phyloP scores from a whole-genome alignment of 1,140 invertebrate species.

The Ips typographus region DNA sequence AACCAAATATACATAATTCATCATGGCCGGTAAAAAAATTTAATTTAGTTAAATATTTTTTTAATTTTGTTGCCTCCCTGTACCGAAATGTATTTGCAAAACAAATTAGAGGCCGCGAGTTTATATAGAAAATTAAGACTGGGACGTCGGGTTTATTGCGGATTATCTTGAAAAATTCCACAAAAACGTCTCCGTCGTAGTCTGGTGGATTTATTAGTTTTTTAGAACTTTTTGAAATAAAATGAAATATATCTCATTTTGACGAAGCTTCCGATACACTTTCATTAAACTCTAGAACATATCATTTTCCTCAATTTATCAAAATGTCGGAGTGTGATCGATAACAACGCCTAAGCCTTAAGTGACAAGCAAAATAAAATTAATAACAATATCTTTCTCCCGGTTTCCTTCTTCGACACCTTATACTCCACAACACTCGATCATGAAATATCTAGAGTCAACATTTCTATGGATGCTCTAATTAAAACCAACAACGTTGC shows the following conservation, averaged over 20 bases:
- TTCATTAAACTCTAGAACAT: conserved; percentile 21
- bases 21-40: conserved; percentile 16
- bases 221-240: too few relatives aligned
- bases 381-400: conserved; percentile 27
- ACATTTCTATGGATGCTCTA: too few relatives aligned
- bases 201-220: too few relatives aligned
- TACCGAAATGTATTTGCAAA: conserved; percentile 25
- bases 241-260: conserved; percentile 5
- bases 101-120: conserved; percentile 15
- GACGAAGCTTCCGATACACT: conserved; percentile 10
- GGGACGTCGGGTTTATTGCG: background rate
- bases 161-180: background rate
- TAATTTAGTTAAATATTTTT: conserved; percentile 31
- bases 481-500: too few relatives aligned
- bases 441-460: too few relatives aligned
- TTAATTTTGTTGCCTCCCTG: conserved; percentile 19
- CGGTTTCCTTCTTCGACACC: conserved; percentile 7
- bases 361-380: conserved; percentile 29
- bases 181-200: too few relatives aligned
- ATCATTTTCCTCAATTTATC: conserved; percentile 25
- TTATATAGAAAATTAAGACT: background rate
- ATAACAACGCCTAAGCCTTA: conserved; percentile 22
- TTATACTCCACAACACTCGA: too few relatives aligned
- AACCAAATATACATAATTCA: conserved; percentile 26
- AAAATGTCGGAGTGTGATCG: conserved; percentile 24